Evolutionary conservation across 1,140 invertebrate genomes (phyloP), one percentile per base, ranked within the genome.

Genomic region (Aphelinus atriplicis): DNA sequence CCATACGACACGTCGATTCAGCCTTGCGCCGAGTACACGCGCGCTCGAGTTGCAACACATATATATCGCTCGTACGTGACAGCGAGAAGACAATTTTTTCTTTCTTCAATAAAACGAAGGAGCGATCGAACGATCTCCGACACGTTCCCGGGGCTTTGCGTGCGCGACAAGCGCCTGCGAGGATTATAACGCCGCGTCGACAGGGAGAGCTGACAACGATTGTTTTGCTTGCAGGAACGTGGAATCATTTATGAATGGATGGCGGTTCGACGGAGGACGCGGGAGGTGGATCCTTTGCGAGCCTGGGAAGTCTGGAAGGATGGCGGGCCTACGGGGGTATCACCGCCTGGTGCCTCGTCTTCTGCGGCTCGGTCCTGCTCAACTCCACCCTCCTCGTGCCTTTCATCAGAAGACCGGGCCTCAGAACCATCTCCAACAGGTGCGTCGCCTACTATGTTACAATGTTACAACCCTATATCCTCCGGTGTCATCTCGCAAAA

Each of bases 371-470:
- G 7, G 81, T 87, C 67, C 51, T 87, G 0, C 79, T 88, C 26
- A 88, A 88, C 61, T 82, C 80, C 9, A 87, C 79, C n/a, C 85
- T 92, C 7, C 84, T 92, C 58, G 80, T 92, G 51, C 89, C 91
- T 7, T 92, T 92, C 82, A 87, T 90, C 73, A 87, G 90, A 73
- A 83, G 87, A 55, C 90, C 91, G 1, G 88, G 87, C 26, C 81
- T 91, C 2, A 84, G 92, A 70, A 91, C 90, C 7, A 88, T 92
- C 65, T 92, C 91, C 50, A 92, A 92, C 87, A 89, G 89, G 90
- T 90, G 78, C 7, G 77, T 80, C n/a, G 7, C 5, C 3, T 10
- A 26, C 26, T 26, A 26, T 26, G 0, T 26, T 26, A 26, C 26
- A 10, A 55, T 10, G 53, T 10, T 10, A 10, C 53, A 10, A 55